Percentiles rank a stretch among this genome's conserved stretches.
phyloP scores from a whole-genome alignment of 2,888 invertebrate species.

The Meloe dianella region DNA sequence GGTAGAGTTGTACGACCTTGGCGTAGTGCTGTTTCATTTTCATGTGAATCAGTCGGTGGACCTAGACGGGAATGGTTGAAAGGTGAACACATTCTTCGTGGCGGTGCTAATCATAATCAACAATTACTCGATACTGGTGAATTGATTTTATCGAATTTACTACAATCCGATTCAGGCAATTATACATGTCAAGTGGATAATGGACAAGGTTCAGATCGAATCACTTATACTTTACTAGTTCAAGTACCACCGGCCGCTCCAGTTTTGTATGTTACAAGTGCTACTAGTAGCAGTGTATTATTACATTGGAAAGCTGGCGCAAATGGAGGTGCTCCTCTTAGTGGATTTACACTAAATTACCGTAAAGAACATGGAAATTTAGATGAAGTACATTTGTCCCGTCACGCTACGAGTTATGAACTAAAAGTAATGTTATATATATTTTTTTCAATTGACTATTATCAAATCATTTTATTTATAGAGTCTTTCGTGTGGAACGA shows the following conservation, averaged over 20 bases:
- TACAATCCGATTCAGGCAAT: slow-evolving; percentile 71
- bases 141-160: slow-evolving; percentile 68
- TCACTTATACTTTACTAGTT: slow-evolving; percentile 69
- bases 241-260: slow-evolving; percentile 80
- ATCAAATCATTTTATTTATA: slow-evolving; percentile 39
- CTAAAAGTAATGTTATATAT: slow-evolving; percentile 61
- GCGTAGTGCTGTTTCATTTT: slow-evolving; percentile 69
- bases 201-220: slow-evolving; percentile 70
- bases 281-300: slow-evolving; percentile 75
- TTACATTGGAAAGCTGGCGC: slow-evolving; percentile 78
- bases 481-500: slow-evolving; percentile 74
- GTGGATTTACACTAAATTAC: slow-evolving; percentile 72
- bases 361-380: slow-evolving; percentile 69
- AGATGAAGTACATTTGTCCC: slow-evolving; percentile 69
- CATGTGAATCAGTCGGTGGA: slow-evolving; percentile 71
- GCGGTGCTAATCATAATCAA: slow-evolving; percentile 66
- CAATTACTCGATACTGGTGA: slow-evolving; percentile 71
- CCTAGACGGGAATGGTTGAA: slow-evolving; percentile 72
- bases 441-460: slow-evolving; percentile 7
- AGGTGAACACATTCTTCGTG: slow-evolving; percentile 64
- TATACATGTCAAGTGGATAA: slow-evolving; percentile 76
- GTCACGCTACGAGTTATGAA: slow-evolving; percentile 72
- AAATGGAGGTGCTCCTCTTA: slow-evolving; percentile 72
- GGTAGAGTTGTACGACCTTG: slow-evolving; percentile 70
- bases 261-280: slow-evolving; percentile 74